Percentiles rank a stretch among this genome's conserved stretches.
Evolutionary conservation across 2,888 invertebrate species (phyloP).

Genomic region (Heteromyza rotundicornis): DNA sequence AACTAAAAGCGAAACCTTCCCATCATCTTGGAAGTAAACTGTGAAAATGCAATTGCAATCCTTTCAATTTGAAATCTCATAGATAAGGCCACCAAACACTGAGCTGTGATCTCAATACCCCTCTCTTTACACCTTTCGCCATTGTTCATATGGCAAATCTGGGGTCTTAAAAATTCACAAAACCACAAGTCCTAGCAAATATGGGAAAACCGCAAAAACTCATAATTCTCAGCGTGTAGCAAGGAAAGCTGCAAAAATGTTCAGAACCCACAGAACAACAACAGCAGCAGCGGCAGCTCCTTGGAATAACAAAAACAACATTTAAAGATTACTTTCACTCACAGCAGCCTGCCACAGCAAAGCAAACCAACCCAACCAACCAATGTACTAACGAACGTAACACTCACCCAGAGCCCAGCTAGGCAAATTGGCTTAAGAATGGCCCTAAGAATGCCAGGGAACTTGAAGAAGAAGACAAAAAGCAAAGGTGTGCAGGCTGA

Average conservation of each 20-base stretch:
- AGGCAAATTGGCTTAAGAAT: conserved; percentile 27
- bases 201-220: conserved; percentile 23
- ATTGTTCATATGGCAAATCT: too few species aligned
- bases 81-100: too few species aligned
- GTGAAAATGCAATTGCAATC: too few species aligned
- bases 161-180: too few species aligned
- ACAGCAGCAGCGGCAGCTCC: not conserved
- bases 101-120: too few species aligned
- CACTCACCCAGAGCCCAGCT: not conserved
- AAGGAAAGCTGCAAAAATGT: not conserved
- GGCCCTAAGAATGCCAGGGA: not conserved
- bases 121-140: too few species aligned
- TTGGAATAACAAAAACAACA: conserved; percentile 26
- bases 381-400: not conserved
- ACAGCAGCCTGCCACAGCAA: not conserved
- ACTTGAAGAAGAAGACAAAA: conserved; percentile 7
- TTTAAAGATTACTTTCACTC: conserved; percentile 28
- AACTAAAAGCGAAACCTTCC: too few species aligned
- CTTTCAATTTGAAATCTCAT: too few species aligned
- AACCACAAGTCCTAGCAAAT: conserved; percentile 16
- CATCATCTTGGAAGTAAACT: too few species aligned
- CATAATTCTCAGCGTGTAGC: conserved; percentile 8
- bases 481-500: conserved; percentile 24
- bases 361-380: too few species aligned
- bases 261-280: conserved; percentile 8